A percentile compares a stretch with the other conserved stretches of the same genome.
phyloP scores from a whole-genome alignment of 2,797 vertebrate species.

The Hirundo rustica region DNA sequence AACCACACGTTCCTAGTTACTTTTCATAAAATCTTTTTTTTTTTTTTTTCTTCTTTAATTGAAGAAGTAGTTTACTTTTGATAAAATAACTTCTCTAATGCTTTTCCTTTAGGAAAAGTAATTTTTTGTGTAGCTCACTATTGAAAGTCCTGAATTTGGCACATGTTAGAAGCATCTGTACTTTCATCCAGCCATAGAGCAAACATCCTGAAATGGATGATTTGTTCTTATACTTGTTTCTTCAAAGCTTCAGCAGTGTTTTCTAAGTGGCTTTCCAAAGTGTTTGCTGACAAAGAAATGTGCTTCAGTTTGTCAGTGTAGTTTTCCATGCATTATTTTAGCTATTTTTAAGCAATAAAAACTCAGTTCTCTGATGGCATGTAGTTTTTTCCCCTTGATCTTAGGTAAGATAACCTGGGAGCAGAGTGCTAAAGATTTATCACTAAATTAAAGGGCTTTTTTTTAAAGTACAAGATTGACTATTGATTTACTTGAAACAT shows the following conservation, averaged over 20 bases:
- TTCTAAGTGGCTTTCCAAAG: neutral
- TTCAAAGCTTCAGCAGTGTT: neutral
- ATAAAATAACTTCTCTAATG: neutral
- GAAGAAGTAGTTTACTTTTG: neutral
- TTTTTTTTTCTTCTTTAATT: neutral
- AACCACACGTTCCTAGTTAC: neutral
- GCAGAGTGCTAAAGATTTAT: neutral
- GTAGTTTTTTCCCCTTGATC: neutral
- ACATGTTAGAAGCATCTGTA: neutral
- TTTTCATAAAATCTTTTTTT: neutral
- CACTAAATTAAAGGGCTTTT: neutral
- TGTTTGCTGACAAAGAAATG: neutral
- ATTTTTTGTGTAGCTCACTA: neutral
- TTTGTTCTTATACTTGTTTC: neutral
- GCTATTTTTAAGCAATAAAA: neutral
- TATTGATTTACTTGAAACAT: neutral
- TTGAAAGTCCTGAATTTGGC: rapidly evolving
- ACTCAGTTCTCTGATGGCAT: neutral
- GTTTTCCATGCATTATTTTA: neutral
- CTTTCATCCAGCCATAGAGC: neutral
- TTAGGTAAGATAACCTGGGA: neutral
- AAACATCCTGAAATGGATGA: neutral
- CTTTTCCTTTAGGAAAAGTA: neutral
- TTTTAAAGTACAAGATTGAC: neutral
- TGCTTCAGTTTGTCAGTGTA: neutral